Conservation (phyloP, 2,888 invertebrate genomes). For the Aphodius granarius region DNA sequence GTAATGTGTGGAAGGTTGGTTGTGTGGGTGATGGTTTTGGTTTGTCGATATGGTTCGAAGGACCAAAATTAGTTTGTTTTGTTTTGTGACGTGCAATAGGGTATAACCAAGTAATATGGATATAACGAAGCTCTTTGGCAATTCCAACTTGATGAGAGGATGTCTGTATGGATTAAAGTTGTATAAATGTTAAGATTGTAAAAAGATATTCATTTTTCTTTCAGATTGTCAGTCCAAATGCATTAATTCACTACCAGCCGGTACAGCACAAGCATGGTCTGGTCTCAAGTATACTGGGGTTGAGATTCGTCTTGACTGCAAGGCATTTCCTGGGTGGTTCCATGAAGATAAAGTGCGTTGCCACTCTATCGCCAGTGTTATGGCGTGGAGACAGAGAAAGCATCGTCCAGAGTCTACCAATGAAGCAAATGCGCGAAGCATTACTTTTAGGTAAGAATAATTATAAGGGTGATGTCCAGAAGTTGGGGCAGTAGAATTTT, state of each 20-base stretch:
- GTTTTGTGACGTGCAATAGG: no score
- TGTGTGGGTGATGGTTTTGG: no score
- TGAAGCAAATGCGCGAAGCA: slow-evolving; percentile 64
- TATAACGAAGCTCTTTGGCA: no score
- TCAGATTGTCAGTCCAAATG: slow-evolving; percentile 57
- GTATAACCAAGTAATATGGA: no score
- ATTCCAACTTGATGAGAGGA: no score
- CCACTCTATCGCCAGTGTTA: slow-evolving; percentile 62
- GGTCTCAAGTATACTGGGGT: slow-evolving; percentile 61
- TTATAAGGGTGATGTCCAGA: no score
- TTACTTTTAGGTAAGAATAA: slow-evolving; percentile 58
- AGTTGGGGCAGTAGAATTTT: no score
- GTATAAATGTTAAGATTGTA: no score
- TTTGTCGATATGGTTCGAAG: no score
- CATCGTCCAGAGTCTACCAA: slow-evolving; percentile 59
- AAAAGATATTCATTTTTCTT: slow-evolving; percentile 23
- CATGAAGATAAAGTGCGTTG: slow-evolving; percentile 65
- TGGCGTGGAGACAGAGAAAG: slow-evolving; percentile 64
- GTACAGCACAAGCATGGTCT: slow-evolving; percentile 61
- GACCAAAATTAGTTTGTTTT: no score
- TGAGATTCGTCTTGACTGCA: slow-evolving; percentile 58
- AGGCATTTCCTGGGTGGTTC: slow-evolving; percentile 62
- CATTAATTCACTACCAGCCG: slow-evolving; percentile 58
- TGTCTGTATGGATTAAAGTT: no score
- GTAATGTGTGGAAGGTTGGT: no score